Evolutionary conservation across 1,140 invertebrate species (phyloP).

Genomic region (Drosophila murphyi): DNA sequence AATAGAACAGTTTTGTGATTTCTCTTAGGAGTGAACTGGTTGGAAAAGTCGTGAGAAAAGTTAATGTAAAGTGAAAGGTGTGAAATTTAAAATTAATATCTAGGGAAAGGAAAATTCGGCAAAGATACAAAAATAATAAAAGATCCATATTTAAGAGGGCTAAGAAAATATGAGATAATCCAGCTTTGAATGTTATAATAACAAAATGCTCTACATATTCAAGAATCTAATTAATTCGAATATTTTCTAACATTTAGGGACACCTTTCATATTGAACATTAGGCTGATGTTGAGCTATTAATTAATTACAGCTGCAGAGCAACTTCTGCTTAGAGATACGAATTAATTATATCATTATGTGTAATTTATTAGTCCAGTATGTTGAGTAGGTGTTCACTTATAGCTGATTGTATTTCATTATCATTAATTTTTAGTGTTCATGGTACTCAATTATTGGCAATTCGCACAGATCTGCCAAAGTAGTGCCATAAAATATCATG

Average conservation of each 20-base stretch:
- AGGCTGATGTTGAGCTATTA: too few species aligned
- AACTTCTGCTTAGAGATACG: not conserved
- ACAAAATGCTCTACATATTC: too few species aligned
- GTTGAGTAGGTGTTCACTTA: not conserved
- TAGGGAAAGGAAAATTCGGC: not conserved
- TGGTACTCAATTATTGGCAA: not conserved
- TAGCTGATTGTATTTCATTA: not conserved
- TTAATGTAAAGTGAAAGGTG: not conserved
- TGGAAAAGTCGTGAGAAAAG: not conserved
- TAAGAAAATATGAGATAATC: too few species aligned
- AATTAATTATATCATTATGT: not conserved
- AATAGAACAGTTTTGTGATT: not conserved
- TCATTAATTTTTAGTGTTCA: not conserved
- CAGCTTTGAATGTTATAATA: too few species aligned
- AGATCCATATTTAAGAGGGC: too few species aligned
- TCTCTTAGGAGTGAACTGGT: not conserved
- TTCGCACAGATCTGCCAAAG: slow-evolving; percentile 9
- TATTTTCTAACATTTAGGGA: too few species aligned
- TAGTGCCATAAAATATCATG: slow-evolving; percentile 52
- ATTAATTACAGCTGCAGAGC: not conserved
- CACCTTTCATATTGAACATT: too few species aligned
- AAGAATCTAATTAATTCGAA: too few species aligned
- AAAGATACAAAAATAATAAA: too few species aligned
- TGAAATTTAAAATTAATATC: not conserved
- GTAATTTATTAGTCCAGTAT: not conserved